These are phyloP conservation scores for Samia ricini DNA, from an alignment of 1,140 invertebrate species.

Conservation along the genomic window DNA sequence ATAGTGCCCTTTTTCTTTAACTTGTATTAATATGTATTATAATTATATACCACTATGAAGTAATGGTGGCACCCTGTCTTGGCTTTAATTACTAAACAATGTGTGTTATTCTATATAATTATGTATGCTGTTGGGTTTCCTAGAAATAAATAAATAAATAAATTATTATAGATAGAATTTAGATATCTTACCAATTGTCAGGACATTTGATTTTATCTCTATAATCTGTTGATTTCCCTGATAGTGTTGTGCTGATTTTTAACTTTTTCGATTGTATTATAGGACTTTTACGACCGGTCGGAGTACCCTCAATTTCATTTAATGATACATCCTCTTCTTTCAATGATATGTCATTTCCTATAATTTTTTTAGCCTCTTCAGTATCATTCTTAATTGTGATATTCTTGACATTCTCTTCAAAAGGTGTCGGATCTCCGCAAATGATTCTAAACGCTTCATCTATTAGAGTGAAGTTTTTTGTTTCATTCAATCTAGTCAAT, in stretches of 20 bases:
- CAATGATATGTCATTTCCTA: conserved; percentile 15
- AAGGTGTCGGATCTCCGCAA: conserved; percentile 27
- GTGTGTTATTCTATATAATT: too few species aligned
- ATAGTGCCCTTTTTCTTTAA: too few species aligned
- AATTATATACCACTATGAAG: too few species aligned
- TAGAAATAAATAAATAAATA: not conserved
- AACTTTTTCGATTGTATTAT: conserved; percentile 54
- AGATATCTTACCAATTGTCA: conserved; percentile 47
- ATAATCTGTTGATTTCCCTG: conserved; percentile 24
- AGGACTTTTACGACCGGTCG: conserved; percentile 54
- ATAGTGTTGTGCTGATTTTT: conserved; percentile 16
- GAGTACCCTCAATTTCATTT: conserved; percentile 55
- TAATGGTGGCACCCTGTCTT: too few species aligned
- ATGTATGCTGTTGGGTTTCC: too few species aligned
- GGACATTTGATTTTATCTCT: conserved; percentile 63
- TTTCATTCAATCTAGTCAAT: conserved; percentile 48
- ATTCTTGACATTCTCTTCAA: conserved; percentile 4
- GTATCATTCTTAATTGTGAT: conserved; percentile 1
- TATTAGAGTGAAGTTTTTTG: conserved; percentile 45
- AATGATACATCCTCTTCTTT: conserved; percentile 44
- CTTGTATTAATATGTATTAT: too few species aligned
- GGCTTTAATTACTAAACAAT: too few species aligned
- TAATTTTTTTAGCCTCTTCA: conserved; percentile 26
- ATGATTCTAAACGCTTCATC: conserved; percentile 52
- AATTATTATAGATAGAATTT: not conserved